phyloP scores from a whole-genome alignment of 2,113 vertebrate genomes.

The Tragelaphus buxtoni region DNA sequence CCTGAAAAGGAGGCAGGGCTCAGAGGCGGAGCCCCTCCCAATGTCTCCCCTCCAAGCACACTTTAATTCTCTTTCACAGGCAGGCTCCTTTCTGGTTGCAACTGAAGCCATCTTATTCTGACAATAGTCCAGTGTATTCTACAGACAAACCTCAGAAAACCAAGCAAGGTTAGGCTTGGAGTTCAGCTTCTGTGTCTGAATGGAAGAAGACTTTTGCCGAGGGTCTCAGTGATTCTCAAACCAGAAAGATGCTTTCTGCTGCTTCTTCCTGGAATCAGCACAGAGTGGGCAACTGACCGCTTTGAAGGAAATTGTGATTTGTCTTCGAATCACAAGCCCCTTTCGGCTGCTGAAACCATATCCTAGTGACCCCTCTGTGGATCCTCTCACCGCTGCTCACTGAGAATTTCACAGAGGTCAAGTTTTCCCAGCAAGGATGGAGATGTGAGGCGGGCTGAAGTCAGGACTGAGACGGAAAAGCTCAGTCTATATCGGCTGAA shows the following conservation, averaged over 20 bases:
- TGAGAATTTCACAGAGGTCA: neutral
- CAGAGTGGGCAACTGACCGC: neutral
- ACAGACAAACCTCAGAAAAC: neutral
- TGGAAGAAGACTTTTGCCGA: neutral
- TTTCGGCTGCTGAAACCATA: neutral
- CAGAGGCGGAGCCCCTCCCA: neutral
- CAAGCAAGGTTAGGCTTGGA: neutral
- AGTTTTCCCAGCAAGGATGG: neutral
- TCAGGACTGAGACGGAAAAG: neutral
- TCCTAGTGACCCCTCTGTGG: accelerated
- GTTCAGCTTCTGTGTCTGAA: neutral
- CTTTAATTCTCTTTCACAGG: neutral
- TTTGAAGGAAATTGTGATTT: neutral
- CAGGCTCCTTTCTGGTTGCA: neutral
- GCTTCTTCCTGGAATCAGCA: neutral
- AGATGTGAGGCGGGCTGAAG: neutral
- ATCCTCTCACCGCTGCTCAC: neutral
- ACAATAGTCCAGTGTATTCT: neutral
- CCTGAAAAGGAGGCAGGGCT: neutral
- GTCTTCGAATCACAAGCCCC: neutral
- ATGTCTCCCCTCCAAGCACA: neutral
- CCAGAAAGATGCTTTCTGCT: neutral
- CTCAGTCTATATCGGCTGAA: neutral
- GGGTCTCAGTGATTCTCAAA: neutral
- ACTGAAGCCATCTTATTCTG: neutral